Evolutionary conservation across 2,888 invertebrate species (phyloP).

Genomic region (Sinodicranocentrus sp.): DNA sequence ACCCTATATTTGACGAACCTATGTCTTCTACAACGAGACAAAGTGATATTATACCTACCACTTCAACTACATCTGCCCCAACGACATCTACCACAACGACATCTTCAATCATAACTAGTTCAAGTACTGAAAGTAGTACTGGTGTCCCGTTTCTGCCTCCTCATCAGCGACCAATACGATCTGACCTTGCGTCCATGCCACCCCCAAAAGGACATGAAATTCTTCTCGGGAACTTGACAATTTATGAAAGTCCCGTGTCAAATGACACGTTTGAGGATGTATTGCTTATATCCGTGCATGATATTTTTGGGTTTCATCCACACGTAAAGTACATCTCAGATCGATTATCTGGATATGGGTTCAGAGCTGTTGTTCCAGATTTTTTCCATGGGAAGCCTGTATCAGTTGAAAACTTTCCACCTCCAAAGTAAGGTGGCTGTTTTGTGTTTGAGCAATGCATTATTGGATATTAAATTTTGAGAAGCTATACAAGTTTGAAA

Average conservation of each 20-base stretch:
- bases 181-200: slow-evolving; percentile 57
- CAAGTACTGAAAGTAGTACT: slow-evolving; percentile 15
- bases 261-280: slow-evolving; percentile 55
- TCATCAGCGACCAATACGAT: slow-evolving; percentile 49
- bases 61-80: slow-evolving; percentile 34
- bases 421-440: slow-evolving; percentile 57
- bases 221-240: slow-evolving; percentile 55
- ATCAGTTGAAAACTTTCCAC: slow-evolving; percentile 64
- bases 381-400: slow-evolving; percentile 67
- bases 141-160: slow-evolving; percentile 30
- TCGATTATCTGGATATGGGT: slow-evolving; percentile 56
- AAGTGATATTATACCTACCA: slow-evolving; percentile 33
- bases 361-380: slow-evolving; percentile 63
- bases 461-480: too few species aligned
- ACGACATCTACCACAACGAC: neutral
- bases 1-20: slow-evolving; percentile 46
- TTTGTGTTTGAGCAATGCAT: neutral
- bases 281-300: slow-evolving; percentile 65
- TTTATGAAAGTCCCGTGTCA: slow-evolving; percentile 66
- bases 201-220: slow-evolving; percentile 60
- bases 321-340: slow-evolving; percentile 68
- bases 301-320: slow-evolving; percentile 70
- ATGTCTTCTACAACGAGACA: slow-evolving; percentile 28
- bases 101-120: neutral
- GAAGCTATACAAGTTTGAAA: neutral